Evolutionary conservation across 2,888 invertebrate species (phyloP).

Genomic region (Nowickia ferox): DNA sequence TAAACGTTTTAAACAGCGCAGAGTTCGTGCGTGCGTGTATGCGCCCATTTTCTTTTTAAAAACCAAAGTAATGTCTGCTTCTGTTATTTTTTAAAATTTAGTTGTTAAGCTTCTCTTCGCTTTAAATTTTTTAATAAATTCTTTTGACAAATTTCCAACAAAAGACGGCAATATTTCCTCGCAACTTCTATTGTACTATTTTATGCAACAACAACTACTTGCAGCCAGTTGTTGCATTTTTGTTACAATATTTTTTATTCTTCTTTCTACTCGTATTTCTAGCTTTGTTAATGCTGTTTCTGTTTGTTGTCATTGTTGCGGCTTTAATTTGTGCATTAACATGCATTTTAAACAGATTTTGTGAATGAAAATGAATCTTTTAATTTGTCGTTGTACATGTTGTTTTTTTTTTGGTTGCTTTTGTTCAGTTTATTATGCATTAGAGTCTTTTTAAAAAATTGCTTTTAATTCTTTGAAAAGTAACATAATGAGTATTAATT

Average conservation of each 20-base stretch:
- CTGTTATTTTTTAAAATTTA: not conserved
- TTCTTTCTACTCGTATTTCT: not conserved
- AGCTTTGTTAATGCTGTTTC: not conserved
- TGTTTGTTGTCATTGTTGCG: conserved; percentile 17
- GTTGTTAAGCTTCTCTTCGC: not conserved
- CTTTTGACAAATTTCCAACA: conserved; percentile 21
- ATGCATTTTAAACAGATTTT: conserved; percentile 19
- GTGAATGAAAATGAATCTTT: not conserved
- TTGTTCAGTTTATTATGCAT: not conserved
- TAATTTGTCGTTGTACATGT: conserved; percentile 19
- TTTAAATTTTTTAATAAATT: conserved; percentile 7
- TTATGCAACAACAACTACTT: conserved; percentile 2
- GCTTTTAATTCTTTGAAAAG: conserved; percentile 1
- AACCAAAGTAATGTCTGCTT: conserved; percentile 5
- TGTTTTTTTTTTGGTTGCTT: not conserved
- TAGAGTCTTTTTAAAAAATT: not conserved
- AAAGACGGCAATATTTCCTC: not conserved
- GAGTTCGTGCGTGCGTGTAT: not conserved
- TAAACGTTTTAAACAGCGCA: not conserved
- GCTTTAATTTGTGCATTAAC: conserved; percentile 26
- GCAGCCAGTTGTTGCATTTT: conserved; percentile 11
- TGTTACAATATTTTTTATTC: not conserved
- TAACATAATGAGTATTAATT: conserved; percentile 16
- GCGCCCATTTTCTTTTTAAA: not conserved
- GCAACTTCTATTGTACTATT: conserved; percentile 30